phyloP scores from a whole-genome alignment of 2,113 vertebrate species.

The Cyprinodon brontotheroides region DNA sequence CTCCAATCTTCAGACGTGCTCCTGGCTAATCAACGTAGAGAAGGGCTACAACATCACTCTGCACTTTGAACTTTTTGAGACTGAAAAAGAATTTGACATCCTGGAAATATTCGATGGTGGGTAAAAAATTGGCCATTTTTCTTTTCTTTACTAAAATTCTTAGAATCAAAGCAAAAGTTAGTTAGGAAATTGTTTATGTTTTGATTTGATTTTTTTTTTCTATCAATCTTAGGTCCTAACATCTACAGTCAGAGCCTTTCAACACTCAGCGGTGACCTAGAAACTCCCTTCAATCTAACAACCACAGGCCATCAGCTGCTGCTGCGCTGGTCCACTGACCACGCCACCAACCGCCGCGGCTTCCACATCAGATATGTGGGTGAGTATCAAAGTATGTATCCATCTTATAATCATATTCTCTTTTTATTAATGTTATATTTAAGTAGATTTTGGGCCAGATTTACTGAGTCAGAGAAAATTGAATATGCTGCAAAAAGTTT shows the following conservation, averaged over 20 bases:
- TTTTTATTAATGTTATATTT: conserved; percentile 47
- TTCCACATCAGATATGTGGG: conserved; percentile 97
- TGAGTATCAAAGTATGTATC: conserved; percentile 89
- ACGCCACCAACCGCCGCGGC: conserved; percentile 94
- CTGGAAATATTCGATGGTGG: conserved; percentile 97
- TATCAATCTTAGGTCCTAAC: conserved; percentile 84
- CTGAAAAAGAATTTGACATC: conserved; percentile 98
- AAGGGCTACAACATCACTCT: conserved; percentile 97
- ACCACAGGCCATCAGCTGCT: conserved; percentile 93
- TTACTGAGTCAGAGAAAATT: background rate
- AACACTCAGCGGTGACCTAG: conserved; percentile 92
- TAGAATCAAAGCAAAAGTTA: background rate
- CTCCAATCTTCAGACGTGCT: conserved; percentile 97
- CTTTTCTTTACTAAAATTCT: background rate
- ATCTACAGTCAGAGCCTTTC: conserved; percentile 92
- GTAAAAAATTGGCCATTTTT: conserved; percentile 3
- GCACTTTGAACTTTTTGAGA: conserved; percentile 97
- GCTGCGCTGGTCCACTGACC: conserved; percentile 96
- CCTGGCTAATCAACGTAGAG: conserved; percentile 96
- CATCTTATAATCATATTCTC: conserved; percentile 74
- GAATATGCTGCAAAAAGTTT: background rate
- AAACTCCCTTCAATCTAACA: conserved; percentile 90
- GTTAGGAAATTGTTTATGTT: background rate
- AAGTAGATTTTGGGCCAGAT: conserved; percentile 26
- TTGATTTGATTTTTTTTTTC: background rate